phyloP scores from a whole-genome alignment of 2,888 invertebrate species.

The Phrixothrix hirtus region DNA sequence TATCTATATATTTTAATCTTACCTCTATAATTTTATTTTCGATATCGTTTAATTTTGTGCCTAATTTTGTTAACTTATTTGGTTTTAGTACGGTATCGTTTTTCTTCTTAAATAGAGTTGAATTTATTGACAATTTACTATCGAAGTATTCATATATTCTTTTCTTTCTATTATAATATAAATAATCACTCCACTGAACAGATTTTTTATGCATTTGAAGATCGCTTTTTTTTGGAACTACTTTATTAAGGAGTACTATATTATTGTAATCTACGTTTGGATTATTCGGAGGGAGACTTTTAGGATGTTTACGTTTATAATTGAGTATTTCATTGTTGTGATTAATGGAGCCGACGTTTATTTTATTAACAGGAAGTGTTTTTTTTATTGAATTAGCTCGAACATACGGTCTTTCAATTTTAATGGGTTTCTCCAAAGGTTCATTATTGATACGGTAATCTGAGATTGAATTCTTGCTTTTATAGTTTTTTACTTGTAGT shows the following conservation, averaged over 20 bases:
- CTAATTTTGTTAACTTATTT: conserved; percentile 70
- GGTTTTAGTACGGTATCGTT: conserved; percentile 52
- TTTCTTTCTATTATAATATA: conserved; percentile 79
- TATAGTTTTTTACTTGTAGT: conserved; percentile 33
- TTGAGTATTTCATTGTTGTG: conserved; percentile 36
- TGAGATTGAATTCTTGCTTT: not conserved
- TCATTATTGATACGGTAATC: conserved; percentile 25
- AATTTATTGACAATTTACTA: conserved; percentile 60
- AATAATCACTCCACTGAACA: conserved; percentile 85
- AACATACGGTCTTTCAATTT: conserved; percentile 32
- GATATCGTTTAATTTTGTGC: conserved; percentile 72
- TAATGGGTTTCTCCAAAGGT: conserved; percentile 34
- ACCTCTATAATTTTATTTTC: conserved; percentile 80
- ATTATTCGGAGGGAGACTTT: conserved; percentile 62
- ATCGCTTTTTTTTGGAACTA: conserved; percentile 53
- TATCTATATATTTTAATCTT: conserved; percentile 71
- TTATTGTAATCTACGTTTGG: conserved; percentile 67
- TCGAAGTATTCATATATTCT: conserved; percentile 63
- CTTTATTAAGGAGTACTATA: too few species aligned
- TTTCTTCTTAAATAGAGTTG: conserved; percentile 55
- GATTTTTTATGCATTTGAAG: conserved; percentile 73
- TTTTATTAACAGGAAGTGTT: conserved; percentile 69
- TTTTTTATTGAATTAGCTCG: conserved; percentile 50
- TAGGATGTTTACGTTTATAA: conserved; percentile 42
- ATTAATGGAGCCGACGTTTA: conserved; percentile 57